A percentile compares a stretch with the other conserved stretches of the same genome.
phyloP scores from a whole-genome alignment of 2,797 vertebrate species.

The Meriones psammophilus region DNA sequence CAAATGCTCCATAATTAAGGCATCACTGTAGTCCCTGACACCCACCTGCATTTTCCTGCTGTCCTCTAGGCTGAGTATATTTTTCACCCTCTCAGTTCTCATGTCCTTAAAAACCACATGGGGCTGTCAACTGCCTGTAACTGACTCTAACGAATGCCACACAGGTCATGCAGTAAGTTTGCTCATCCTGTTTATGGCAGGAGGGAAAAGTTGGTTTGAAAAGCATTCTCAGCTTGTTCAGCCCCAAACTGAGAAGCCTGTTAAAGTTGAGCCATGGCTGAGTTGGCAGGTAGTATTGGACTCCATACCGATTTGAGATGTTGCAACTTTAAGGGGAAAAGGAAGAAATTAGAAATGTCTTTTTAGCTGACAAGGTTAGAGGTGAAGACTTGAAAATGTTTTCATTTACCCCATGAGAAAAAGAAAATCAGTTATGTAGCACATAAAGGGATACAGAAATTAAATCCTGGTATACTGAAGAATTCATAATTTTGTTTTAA shows the following conservation, averaged over 20 bases:
- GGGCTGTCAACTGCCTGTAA: constrained; percentile 73
- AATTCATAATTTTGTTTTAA: constrained; percentile 39
- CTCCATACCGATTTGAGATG: constrained; percentile 62
- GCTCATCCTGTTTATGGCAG: constrained; percentile 22
- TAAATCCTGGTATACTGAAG: constrained; percentile 36
- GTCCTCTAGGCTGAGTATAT: constrained; percentile 59
- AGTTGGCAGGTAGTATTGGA: constrained; percentile 68
- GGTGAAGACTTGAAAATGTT: constrained; percentile 62
- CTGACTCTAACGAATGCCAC: constrained; percentile 77
- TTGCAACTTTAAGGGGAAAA: constrained; percentile 72
- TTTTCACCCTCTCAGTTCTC: constrained; percentile 66
- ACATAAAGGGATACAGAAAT: constrained; percentile 43
- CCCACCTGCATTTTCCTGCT: neutral
- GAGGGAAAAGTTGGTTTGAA: constrained; percentile 62
- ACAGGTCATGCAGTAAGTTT: constrained; percentile 41
- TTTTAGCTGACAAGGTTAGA: constrained; percentile 69
- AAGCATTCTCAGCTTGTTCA: constrained; percentile 9
- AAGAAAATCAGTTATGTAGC: constrained; percentile 42
- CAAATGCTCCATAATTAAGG: constrained; percentile 17
- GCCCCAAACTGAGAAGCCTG: constrained; percentile 49
- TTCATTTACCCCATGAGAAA: constrained; percentile 47
- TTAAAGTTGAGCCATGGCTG: constrained; percentile 65
- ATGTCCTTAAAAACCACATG: constrained; percentile 68
- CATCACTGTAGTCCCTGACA: neutral
- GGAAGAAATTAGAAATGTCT: constrained; percentile 67